Percentiles rank a stretch among this genome's conserved stretches.
Evolutionary conservation across 2,113 vertebrate species (phyloP).

Genomic region (Colaptes auratus): DNA sequence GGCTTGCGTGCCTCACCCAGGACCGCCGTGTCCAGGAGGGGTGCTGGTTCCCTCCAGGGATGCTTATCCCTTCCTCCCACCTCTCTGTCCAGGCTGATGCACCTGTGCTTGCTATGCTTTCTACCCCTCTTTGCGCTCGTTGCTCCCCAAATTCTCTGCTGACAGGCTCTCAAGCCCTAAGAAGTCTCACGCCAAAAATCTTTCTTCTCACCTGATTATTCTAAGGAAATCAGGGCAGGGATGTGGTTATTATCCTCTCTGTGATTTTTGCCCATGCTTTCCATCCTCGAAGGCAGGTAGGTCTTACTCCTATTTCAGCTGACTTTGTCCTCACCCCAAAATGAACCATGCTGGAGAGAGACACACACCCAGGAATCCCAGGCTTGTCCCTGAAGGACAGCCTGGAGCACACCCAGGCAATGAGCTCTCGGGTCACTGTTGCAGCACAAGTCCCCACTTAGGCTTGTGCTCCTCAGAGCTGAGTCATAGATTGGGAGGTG

Average conservation of each 20-base stretch:
- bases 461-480: neutral
- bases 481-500: neutral
- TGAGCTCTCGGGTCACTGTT: neutral
- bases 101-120: neutral
- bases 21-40: fast-evolving
- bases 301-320: neutral
- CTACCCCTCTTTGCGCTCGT: neutral
- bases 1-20: neutral
- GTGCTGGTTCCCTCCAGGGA: neutral
- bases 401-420: neutral
- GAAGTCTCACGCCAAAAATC: neutral
- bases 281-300: fast-evolving
- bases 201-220: neutral
- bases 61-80: neutral
- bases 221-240: neutral
- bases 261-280: neutral
- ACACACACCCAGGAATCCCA: fast-evolving
- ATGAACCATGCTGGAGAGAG: neutral
- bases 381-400: neutral
- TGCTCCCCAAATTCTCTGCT: neutral
- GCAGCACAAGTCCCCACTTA: neutral
- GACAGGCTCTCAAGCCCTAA: neutral
- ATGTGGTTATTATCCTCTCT: neutral
- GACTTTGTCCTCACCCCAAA: neutral
- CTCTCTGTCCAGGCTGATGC: neutral